Evolutionary conservation across 2,888 invertebrate genomes (phyloP), one percentile per base, ranked within the genome.

Genomic region (Microdon myrmicae): DNA sequence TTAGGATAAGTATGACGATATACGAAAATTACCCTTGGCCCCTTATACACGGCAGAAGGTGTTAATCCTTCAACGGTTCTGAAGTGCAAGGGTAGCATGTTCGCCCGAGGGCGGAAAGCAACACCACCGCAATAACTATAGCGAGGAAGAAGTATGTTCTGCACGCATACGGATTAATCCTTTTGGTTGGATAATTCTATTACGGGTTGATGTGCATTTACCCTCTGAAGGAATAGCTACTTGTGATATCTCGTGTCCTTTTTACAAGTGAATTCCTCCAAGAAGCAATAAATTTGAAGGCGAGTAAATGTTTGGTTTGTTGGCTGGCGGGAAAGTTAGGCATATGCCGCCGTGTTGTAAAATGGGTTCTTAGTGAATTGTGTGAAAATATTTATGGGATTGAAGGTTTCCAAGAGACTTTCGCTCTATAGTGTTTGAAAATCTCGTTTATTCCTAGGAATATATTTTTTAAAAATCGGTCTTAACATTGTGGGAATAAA

Each of bases 61-160:
- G 61, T 64, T 64, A 64, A 56, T 64, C 61, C 61, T 32, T 37
- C 41, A 56, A 56, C 56, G 61, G 61, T 64, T 55, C 31, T 64
- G 56, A 64, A 64, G 37, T 44, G 35, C 28, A n/a, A 23, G 56
- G 45, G 9, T 32, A 49, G 12, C 23, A 22, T 25, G 48, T 56
- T 56, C 39, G 56, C 49, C 56, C n/a, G n/a, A n/a, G 49, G 44
- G 22, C 35, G 38, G 7, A 39, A 47, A 51, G 56, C 8, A 45
- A 56, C 35, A 41, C 61, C 61, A 45, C 61, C 61, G 47, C 56
- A 56, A 56, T 49, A 61, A 55, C 55, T 61, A 55, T 44, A 34
- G 39, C 39, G 44, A 23, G 23, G 19, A 45, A 39, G 34, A 20
- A 25, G 39, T 54, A 43, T 32, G 35, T 37, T 35, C 26, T 38